These are phyloP conservation scores for Linurgus olivaceus DNA, from an alignment of 2,797 vertebrate genomes.

Conservation along the genomic window DNA sequence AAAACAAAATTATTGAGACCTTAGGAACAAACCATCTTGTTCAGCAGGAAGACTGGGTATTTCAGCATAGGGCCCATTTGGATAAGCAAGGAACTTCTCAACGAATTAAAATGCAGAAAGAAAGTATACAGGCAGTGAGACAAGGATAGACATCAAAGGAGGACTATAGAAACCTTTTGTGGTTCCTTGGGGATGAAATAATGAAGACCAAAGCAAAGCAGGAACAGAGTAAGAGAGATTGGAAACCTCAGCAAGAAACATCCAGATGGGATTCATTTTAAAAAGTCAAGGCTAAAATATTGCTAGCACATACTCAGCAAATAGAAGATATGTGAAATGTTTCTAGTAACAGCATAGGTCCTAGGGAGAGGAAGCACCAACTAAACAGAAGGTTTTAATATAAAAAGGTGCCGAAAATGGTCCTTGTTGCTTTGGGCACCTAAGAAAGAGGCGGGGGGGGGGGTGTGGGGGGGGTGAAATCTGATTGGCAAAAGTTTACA, in stretches of 20 bases:
- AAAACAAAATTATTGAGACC: neutral
- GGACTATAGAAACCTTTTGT: neutral
- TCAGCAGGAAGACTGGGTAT: neutral
- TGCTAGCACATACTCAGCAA: slow-evolving; percentile 47
- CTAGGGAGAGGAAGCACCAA: neutral
- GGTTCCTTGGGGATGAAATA: slow-evolving; percentile 59
- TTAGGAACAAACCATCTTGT: neutral
- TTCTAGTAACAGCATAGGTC: slow-evolving; percentile 13
- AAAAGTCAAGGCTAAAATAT: slow-evolving; percentile 53
- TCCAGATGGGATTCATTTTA: slow-evolving; percentile 61
- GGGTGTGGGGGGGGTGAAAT: neutral
- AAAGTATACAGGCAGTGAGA: neutral
- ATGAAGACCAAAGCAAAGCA: slow-evolving; percentile 60
- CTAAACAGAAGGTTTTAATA: slow-evolving; percentile 36
- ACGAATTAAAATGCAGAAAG: slow-evolving; percentile 32
- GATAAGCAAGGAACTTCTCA: neutral
- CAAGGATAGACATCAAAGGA: slow-evolving; percentile 53
- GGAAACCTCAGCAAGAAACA: slow-evolving; percentile 59
- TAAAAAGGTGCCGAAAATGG: neutral
- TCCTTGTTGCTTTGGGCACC: neutral
- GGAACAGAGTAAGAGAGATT: slow-evolving; percentile 11
- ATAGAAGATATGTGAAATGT: slow-evolving; percentile 10
- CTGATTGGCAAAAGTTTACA: neutral
- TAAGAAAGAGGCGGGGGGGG: neutral
- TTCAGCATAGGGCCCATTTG: neutral